These are phyloP conservation scores for Lordiphosa mommai DNA, from an alignment of 1,140 invertebrate genomes.

Conservation along the genomic window DNA sequence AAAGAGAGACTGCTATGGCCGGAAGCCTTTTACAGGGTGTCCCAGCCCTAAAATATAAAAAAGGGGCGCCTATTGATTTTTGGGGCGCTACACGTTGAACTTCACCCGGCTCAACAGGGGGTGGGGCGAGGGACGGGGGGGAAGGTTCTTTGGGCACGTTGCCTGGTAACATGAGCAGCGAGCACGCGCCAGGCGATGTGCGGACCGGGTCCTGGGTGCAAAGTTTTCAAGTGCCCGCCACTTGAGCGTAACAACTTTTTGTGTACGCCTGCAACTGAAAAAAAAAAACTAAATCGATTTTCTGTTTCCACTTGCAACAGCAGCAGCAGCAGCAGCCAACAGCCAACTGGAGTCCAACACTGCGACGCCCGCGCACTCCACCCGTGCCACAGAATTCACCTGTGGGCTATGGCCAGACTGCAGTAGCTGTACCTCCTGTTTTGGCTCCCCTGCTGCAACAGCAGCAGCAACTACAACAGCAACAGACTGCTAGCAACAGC, in stretches of 20 bases:
- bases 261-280: slow-evolving; percentile 33
- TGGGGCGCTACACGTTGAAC: slow-evolving; percentile 58
- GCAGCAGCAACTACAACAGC: slow-evolving; percentile 36
- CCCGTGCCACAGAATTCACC: slow-evolving; percentile 71
- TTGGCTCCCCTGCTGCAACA: slow-evolving; percentile 52
- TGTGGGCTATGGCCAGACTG: slow-evolving; percentile 48
- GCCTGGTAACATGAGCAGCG: slow-evolving; percentile 61
- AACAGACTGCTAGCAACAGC: slow-evolving; percentile 10
- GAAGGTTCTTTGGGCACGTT: slow-evolving; percentile 38
- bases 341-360: slow-evolving; percentile 52
- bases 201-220: slow-evolving; percentile 11
- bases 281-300: slow-evolving; percentile 74
- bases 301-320: slow-evolving; percentile 40
- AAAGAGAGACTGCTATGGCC: slow-evolving; percentile 24
- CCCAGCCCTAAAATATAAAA: slow-evolving; percentile 8
- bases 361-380: slow-evolving; percentile 55
- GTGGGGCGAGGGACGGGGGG: background rate
- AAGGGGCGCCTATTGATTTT: slow-evolving; percentile 71
- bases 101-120: slow-evolving; percentile 41
- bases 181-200: slow-evolving; percentile 35
- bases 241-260: slow-evolving; percentile 60
- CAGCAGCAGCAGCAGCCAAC: slow-evolving; percentile 18
- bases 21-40: slow-evolving; percentile 70
- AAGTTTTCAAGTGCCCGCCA: slow-evolving; percentile 54
- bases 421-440: slow-evolving; percentile 36